These are phyloP conservation scores for Heteractis magnifica DNA, from an alignment of 92 coral and sea anemone species.

Conservation along the genomic window DNA sequence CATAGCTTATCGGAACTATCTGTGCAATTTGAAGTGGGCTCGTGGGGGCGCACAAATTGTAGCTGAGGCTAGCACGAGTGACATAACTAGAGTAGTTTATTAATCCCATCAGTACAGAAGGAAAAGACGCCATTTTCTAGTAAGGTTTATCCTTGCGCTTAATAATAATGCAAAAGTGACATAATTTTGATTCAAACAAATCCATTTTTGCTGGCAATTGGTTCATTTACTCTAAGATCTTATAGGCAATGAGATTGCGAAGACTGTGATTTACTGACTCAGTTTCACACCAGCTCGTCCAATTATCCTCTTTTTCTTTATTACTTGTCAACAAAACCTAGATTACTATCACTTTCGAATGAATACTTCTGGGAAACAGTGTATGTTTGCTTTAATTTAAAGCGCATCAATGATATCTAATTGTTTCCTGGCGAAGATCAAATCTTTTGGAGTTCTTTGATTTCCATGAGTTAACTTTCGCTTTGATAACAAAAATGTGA, in stretches of 20 bases:
- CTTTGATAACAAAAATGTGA: background rate
- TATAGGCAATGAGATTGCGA: background rate
- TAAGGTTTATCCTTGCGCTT: background rate
- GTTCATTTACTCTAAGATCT: background rate
- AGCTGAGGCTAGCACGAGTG: background rate
- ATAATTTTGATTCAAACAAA: background rate
- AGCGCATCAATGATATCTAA: constrained; percentile 30
- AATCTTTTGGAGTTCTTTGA: background rate
- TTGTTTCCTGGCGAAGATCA: constrained; percentile 18
- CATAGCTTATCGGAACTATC: constrained; percentile 9
- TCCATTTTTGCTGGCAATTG: background rate
- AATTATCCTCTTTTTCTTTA: background rate
- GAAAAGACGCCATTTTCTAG: background rate
- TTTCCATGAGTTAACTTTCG: background rate
- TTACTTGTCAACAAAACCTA: constrained; percentile 17
- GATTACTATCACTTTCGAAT: constrained; percentile 16
- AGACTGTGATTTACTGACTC: background rate
- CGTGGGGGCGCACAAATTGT: constrained; percentile 25
- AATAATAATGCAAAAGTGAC: background rate
- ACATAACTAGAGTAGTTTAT: background rate
- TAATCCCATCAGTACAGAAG: background rate
- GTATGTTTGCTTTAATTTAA: constrained; percentile 19
- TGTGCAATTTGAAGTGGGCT: constrained; percentile 16
- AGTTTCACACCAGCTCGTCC: constrained; percentile 6
- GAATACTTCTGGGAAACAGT: constrained; percentile 8